Conservation (phyloP, 2,888 invertebrate species). For the Dascillus cervinus region DNA sequence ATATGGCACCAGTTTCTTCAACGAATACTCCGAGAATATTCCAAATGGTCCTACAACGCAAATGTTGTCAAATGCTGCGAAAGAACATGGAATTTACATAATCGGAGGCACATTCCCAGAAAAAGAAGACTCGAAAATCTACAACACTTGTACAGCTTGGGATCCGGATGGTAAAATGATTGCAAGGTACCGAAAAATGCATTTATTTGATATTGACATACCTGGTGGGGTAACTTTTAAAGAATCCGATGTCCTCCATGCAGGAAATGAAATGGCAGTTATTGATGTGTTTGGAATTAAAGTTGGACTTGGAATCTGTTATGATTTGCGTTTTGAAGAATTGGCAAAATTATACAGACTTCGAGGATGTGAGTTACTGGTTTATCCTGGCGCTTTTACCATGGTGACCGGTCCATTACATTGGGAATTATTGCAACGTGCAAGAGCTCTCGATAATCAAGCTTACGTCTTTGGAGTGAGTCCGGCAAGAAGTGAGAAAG, state of each 20-base stretch:
- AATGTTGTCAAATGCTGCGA: constrained; percentile 67
- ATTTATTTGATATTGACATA: constrained; percentile 93
- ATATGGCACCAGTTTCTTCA: constrained; percentile 79
- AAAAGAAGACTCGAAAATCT: constrained; percentile 54
- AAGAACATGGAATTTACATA: constrained; percentile 66
- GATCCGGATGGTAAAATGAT: constrained; percentile 68
- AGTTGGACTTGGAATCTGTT: constrained; percentile 90
- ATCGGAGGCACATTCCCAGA: constrained; percentile 92
- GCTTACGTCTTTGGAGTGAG: constrained; percentile 78
- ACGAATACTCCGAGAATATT: constrained; percentile 77
- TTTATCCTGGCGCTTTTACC: constrained; percentile 95
- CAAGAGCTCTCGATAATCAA: constrained; percentile 84
- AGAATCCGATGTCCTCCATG: constrained; percentile 76
- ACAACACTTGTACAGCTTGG: constrained; percentile 88
- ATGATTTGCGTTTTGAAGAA: constrained; percentile 89
- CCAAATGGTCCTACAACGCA: constrained; percentile 69
- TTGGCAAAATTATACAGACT: constrained; percentile 66
- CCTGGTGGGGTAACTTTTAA: constrained; percentile 88
- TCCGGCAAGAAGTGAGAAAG: constrained; percentile 70
- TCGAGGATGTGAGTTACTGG: constrained; percentile 71
- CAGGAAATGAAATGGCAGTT: constrained; percentile 66
- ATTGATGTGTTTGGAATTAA: constrained; percentile 65
- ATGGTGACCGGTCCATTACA: constrained; percentile 93
- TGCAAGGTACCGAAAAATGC: constrained; percentile 81
- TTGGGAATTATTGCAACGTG: constrained; percentile 79